phyloP scores from a whole-genome alignment of 2,888 invertebrate genomes.

The Leuctra nigra region DNA sequence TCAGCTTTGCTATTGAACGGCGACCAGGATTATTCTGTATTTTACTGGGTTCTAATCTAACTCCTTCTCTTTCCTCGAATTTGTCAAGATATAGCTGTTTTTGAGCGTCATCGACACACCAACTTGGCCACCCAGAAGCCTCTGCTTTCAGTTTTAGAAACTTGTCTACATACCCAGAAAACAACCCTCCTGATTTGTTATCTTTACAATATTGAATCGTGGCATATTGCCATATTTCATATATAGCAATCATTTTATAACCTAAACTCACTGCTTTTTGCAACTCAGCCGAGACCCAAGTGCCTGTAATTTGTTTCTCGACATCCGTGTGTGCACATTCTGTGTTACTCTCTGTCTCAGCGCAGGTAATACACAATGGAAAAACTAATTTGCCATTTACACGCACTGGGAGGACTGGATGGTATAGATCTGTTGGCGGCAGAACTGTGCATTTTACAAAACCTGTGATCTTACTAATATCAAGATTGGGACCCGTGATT shows the following conservation, averaged over 20 bases:
- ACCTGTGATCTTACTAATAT: constrained; percentile 28
- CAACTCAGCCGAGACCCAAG: constrained; percentile 37
- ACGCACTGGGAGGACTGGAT: background rate
- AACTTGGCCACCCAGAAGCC: constrained; percentile 32
- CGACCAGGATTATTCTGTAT: constrained; percentile 28
- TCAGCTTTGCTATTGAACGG: constrained; percentile 29
- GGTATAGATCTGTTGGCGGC: constrained; percentile 27
- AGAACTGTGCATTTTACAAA: constrained; percentile 31
- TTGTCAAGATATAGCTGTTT: constrained; percentile 24
- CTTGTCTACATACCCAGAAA: constrained; percentile 35
- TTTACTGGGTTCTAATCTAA: constrained; percentile 18
- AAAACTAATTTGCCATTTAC: background rate
- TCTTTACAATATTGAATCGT: background rate
- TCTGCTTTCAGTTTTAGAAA: constrained; percentile 35
- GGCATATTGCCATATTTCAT: constrained; percentile 3
- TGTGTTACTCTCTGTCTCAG: constrained; percentile 17
- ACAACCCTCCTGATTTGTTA: constrained; percentile 32
- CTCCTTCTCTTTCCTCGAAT: constrained; percentile 25
- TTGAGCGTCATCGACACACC: constrained; percentile 27
- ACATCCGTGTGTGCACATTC: background rate
- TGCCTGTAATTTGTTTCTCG: constrained; percentile 30
- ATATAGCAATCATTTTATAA: background rate
- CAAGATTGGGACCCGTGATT: background rate
- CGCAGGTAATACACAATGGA: background rate
- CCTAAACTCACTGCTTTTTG: constrained; percentile 30